Base-by-base conservation (phyloP, 2,888 invertebrate genomes). In the Ectropis crepuscularia region DNA sequence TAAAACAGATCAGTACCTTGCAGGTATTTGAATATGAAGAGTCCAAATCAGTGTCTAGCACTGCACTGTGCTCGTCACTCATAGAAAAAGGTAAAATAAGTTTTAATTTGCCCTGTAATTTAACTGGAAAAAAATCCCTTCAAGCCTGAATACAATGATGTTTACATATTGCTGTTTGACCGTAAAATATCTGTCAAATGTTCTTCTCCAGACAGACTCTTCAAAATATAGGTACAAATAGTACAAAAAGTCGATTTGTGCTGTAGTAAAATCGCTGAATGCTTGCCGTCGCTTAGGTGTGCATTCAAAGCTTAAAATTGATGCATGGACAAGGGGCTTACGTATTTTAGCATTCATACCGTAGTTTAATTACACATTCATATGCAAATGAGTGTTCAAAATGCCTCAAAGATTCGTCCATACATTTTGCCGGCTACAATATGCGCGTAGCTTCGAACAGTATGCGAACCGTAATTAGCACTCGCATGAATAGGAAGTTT, bases 351-450 rank as follows among this genome's bases (percentile, higher is more conserved):
- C 82, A 88, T 88, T 88, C 87, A 86, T 84, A 81, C 74, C 85
- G 85, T 83, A 86, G 83, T 89, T 90, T 92, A 92, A 92, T 92
- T 91, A 92, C 87, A 89, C 86, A 92, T 92, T 92, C 90, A 91
- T 89, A 92, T 92, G 91, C 84, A 90, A 92, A 92, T 92, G 76
- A 84, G 81, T 81, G 79, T 82, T 81, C 82, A 85, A 86, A 85
- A 85, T 82, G 86, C 85, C 82, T 86, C 84, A 89, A 90, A 88
- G 88, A 90, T 88, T 88, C 85, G 86, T 85, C 82, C 86, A 77
- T 83, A 74, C 74, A 74, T 67, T 57, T 59, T 43, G 46, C 53
- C 37, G 12, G 42, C 16, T 54, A 43, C 59, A 67, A 85, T 81
- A 86, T 86, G 87, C 89, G 62, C 89, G 86, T 89, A 86, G 84